Evolutionary conservation across 2,797 vertebrate genomes (phyloP), one percentile per base, ranked within the genome.

Genomic region (Orestias chungarensis): DNA sequence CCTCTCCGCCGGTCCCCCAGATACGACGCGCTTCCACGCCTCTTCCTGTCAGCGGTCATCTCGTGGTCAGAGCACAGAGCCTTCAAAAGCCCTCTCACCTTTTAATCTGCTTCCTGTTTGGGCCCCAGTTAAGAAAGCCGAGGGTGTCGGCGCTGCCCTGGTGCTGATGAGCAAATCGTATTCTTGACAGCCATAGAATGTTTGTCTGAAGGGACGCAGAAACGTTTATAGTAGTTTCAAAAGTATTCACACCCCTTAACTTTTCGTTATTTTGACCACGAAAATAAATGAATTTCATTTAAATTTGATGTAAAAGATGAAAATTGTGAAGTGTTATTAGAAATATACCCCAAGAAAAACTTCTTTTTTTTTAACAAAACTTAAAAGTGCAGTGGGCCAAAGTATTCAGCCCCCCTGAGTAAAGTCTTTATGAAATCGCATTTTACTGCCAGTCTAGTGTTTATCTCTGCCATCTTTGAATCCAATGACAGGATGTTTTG

Each of bases 21-120:
- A 88, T 85, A 85, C 23, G 70, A 85, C 84, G 76, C 64, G 80
- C 86, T 70, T 75, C 83, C 87, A 84, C 84, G 82, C 81, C 86
- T 84, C 87, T 91, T 91, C 89, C 90, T 91, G 76, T 82, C 33
- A 11, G 72, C 73, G 70, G 88, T 90, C 88, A 87, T 70, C 76
- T 11, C 47, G n/a, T 86, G 85, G 86, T 88, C 80, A 80, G 74
- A 78, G 70, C 55, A 59, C 69, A 79, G 43, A 40, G 31, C 68
- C 74, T 82, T 74, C 27, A 59, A 87, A n/a, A 79, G 73, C n/a
- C 33, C 82, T 78, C 82, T 88, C 89, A 87, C 80, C 90, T 91
- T 85, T 87, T 73, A 82, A 75, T 62, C 79, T 46, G 78, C 72
- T 91, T 91, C 89, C 87, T 90, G 86, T 89, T 88, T 62, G 44